phyloP scores from a whole-genome alignment of 2,113 vertebrate genomes.

The Pungitius pungitius region DNA sequence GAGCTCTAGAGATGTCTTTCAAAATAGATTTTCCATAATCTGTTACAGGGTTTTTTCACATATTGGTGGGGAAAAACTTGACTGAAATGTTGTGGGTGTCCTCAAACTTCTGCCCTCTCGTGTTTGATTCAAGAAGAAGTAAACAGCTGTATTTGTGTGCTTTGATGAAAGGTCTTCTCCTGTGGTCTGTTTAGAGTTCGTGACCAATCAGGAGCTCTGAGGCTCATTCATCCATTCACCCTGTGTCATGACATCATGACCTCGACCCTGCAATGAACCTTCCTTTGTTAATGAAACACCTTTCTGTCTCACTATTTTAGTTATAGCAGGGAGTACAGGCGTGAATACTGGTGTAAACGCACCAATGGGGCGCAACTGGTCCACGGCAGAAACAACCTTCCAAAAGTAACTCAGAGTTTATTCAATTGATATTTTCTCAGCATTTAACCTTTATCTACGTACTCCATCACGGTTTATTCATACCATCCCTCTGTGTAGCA shows the following conservation, averaged over 20 bases:
- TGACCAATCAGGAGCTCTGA: conserved; percentile 39
- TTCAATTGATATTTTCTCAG: not conserved
- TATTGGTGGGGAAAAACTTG: not conserved
- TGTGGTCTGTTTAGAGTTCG: not conserved
- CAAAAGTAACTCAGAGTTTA: not conserved
- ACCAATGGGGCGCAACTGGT: no score
- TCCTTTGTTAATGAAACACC: not conserved
- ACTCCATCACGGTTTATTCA: not conserved
- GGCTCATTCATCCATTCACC: conserved; percentile 7
- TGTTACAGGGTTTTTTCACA: not conserved
- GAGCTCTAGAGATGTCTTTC: not conserved
- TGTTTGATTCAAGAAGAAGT: not conserved
- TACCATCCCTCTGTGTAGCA: not conserved
- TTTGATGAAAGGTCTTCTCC: not conserved
- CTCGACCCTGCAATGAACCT: not conserved
- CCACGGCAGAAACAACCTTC: not conserved
- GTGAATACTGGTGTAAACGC: no score
- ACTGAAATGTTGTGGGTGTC: not conserved
- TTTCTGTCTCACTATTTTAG: not conserved
- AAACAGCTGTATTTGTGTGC: not conserved
- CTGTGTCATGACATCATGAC: not conserved
- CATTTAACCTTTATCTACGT: not conserved
- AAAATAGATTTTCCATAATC: not conserved
- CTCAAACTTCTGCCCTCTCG: not conserved
- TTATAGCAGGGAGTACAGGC: not conserved